These are phyloP conservation scores for Rhabdornis inornatus DNA, from an alignment of 2,113 vertebrate species.

Conservation along the genomic window DNA sequence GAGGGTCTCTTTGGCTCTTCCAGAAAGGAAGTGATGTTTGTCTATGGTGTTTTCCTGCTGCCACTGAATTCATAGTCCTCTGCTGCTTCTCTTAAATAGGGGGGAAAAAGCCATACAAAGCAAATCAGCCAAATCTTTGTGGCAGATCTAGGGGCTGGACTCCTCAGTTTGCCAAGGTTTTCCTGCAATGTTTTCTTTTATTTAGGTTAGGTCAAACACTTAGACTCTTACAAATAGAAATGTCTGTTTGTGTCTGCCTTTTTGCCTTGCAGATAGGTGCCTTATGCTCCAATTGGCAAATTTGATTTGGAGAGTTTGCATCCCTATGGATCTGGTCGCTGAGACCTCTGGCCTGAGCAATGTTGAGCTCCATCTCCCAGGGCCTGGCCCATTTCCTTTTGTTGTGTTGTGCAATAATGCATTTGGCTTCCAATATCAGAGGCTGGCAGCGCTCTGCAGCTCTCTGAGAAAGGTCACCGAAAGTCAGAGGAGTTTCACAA, in stretches of 20 bases:
- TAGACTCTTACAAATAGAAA: neutral
- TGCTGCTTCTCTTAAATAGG: neutral
- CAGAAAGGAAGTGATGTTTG: neutral
- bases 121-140: neutral
- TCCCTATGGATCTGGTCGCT: neutral
- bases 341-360: neutral
- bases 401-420: neutral
- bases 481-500: slow-evolving; percentile 63
- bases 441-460: neutral
- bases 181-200: neutral
- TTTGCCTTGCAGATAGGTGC: neutral
- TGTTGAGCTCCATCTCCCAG: neutral
- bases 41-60: neutral
- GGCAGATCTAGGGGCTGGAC: neutral
- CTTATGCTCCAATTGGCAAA: neutral
- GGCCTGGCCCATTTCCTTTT: neutral
- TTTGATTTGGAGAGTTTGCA: neutral
- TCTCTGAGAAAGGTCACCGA: slow-evolving; percentile 59
- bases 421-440: neutral
- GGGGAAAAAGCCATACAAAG: neutral
- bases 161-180: neutral
- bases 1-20: neutral
- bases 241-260: neutral
- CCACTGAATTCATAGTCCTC: neutral
- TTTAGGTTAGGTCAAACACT: neutral